These are phyloP conservation scores for Brenthis daphne DNA, from an alignment of 2,888 invertebrate species.

Conservation along the genomic window DNA sequence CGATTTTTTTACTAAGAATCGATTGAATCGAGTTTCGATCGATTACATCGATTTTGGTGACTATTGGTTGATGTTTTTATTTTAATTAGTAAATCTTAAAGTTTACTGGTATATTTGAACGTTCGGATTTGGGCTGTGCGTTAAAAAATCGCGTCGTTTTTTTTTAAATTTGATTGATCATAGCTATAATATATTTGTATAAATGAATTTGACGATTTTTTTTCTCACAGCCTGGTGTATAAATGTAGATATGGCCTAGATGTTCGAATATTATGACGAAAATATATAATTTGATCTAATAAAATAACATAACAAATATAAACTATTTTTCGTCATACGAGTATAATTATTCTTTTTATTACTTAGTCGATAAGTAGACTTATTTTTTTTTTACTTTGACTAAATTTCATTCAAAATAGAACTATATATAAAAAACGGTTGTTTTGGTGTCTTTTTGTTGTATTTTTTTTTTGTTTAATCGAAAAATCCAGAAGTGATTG, in stretches of 20 bases:
- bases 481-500: no score
- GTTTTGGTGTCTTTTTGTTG: not conserved
- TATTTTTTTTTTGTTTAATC: not conserved
- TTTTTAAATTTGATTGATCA: slow-evolving; percentile 18
- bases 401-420: slow-evolving; percentile 9
- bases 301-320: not conserved
- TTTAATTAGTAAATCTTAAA: no score
- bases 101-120: not conserved
- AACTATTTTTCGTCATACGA: slow-evolving; percentile 1
- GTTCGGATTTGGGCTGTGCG: slow-evolving; percentile 28
- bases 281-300: not conserved
- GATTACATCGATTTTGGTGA: slow-evolving; percentile 7
- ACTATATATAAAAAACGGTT: not conserved
- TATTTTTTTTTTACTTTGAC: slow-evolving; percentile 10
- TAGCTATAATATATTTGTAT: slow-evolving; percentile 33
- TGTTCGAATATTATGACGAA: not conserved
- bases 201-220: slow-evolving; percentile 30
- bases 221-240: slow-evolving; percentile 27
- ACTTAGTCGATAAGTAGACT: slow-evolving; percentile 15
- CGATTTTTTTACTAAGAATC: slow-evolving; percentile 4
- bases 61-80: not conserved
- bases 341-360: slow-evolving; percentile 12
- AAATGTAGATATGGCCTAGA: slow-evolving; percentile 37
- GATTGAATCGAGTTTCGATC: not conserved
- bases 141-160: slow-evolving; percentile 20